phyloP scores from a whole-genome alignment of 2,888 invertebrate species.

The Leptinotarsa rubiginosa region DNA sequence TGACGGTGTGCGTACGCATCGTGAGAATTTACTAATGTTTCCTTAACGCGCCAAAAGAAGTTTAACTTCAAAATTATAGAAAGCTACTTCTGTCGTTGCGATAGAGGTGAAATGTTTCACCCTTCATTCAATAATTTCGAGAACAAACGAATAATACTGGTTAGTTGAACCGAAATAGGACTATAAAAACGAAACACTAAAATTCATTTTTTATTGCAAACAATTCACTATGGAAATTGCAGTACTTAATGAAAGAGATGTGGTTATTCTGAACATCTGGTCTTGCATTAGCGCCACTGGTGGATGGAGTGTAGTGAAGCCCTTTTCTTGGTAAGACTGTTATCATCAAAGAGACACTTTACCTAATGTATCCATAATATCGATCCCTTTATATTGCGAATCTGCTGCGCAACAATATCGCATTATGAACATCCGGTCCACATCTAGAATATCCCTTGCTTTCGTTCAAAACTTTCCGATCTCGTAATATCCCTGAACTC shows the following conservation, averaged over 20 bases:
- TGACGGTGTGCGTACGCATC: no score
- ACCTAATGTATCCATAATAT: slow-evolving; percentile 6
- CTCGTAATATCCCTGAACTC: not conserved
- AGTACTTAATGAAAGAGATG: no score
- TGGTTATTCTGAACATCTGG: slow-evolving; percentile 9
- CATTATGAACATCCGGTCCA: slow-evolving; percentile 1
- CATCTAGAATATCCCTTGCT: not conserved
- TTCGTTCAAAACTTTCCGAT: not conserved
- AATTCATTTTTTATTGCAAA: not conserved
- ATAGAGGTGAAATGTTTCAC: no score
- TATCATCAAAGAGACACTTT: not conserved
- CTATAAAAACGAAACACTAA: not conserved
- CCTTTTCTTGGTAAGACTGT: not conserved
- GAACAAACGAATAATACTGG: not conserved
- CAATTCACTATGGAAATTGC: not conserved
- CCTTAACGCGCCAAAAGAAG: no score
- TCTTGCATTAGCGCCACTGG: not conserved
- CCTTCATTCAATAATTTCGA: no score
- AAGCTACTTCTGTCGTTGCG: no score
- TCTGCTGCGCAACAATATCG: not conserved
- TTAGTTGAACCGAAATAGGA: not conserved
- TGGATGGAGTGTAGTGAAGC: not conserved
- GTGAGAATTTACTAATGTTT: no score
- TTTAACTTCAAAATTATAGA: no score
- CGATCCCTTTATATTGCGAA: not conserved